Evolutionary conservation across 2,113 vertebrate genomes (phyloP).

Genomic region (Macheiramphus alcinus): DNA sequence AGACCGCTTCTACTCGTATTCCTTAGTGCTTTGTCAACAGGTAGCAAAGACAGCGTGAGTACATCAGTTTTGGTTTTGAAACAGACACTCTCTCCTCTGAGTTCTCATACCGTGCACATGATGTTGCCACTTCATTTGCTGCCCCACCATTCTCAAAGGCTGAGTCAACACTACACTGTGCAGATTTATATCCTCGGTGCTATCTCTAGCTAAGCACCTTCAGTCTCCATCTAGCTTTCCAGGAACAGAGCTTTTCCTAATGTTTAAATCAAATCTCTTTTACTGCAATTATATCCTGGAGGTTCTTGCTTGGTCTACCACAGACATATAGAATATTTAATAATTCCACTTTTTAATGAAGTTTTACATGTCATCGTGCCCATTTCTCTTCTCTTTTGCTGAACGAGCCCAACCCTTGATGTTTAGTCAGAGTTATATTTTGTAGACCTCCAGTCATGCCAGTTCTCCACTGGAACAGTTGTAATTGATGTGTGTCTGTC

Average conservation of each 20-base stretch:
- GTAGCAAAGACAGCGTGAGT: neutral
- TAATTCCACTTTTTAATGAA: neutral
- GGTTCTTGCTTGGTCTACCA: neutral
- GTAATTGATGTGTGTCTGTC: neutral
- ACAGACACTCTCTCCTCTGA: neutral
- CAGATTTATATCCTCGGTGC: neutral
- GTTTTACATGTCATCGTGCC: neutral
- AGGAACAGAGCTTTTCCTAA: neutral
- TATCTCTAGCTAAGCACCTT: neutral
- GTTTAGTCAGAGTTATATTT: neutral
- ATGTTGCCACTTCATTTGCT: neutral
- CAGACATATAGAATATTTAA: neutral
- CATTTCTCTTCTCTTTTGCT: neutral
- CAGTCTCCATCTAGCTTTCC: neutral
- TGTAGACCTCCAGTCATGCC: neutral
- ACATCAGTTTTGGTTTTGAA: neutral
- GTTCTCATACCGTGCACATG: accelerated
- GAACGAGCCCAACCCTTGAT: neutral
- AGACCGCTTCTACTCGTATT: neutral
- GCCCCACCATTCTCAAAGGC: neutral
- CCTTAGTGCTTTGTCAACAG: neutral
- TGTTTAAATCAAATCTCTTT: neutral
- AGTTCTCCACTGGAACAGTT: neutral
- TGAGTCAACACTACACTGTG: neutral
- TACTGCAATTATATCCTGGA: neutral